Conservation (phyloP, 1,140 invertebrate genomes). For the Drosophila willistoni region DNA sequence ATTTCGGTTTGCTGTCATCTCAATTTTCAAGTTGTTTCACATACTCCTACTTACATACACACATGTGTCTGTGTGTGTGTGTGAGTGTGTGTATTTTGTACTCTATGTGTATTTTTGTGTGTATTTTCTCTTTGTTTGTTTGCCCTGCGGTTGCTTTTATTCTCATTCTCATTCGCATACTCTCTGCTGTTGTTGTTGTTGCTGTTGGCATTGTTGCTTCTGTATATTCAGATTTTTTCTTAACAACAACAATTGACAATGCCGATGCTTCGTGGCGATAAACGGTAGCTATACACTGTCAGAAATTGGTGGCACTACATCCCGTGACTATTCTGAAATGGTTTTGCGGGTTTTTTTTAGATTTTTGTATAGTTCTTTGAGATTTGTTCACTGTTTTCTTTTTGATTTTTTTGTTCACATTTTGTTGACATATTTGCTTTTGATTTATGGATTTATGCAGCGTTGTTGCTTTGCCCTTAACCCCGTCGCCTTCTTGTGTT, state of each 20-base stretch:
- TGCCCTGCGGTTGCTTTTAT: constrained; percentile 61
- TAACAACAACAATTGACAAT: constrained; percentile 40
- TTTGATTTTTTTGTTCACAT: constrained; percentile 27
- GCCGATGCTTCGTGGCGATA: constrained; percentile 57
- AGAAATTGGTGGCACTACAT: constrained; percentile 26
- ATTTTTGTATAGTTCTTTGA: constrained; percentile 16
- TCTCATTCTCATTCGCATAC: constrained; percentile 23
- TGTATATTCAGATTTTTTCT: constrained; percentile 59
- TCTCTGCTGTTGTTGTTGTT: constrained; percentile 29
- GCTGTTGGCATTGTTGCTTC: constrained; percentile 27
- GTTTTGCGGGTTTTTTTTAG: constrained; percentile 20
- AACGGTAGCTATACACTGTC: constrained; percentile 50
- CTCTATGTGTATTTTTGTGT: constrained; percentile 31
- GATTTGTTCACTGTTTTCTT: constrained; percentile 18
- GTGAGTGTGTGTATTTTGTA: constrained; percentile 28
- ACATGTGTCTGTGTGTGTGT: constrained; percentile 25
- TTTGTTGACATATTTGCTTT: constrained; percentile 60
- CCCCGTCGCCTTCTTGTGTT: neutral
- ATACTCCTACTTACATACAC: constrained; percentile 10
- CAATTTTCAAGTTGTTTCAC: constrained; percentile 77
- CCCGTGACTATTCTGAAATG: constrained; percentile 18
- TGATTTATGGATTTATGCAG: constrained; percentile 73
- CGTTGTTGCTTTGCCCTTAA: constrained; percentile 27
- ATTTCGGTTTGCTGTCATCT: constrained; percentile 76
- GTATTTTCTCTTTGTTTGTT: constrained; percentile 61